phyloP scores from a whole-genome alignment of 1,140 invertebrate species.

The Holotrichia oblita region DNA sequence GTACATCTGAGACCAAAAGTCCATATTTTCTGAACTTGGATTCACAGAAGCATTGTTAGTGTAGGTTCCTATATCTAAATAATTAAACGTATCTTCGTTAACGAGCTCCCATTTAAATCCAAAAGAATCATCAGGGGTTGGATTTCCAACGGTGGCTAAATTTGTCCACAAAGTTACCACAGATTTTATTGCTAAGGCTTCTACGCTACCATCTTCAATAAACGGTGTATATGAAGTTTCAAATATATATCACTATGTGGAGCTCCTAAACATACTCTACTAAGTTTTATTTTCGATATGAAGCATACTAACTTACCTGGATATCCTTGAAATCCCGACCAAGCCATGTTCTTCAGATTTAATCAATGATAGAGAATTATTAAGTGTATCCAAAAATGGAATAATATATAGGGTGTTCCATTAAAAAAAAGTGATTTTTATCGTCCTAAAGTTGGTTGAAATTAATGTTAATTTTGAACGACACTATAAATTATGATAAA shows the following conservation, averaged over 20 bases:
- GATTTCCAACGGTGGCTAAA: slow-evolving; percentile 62
- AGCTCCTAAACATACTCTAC: not conserved
- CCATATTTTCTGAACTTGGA: not conserved
- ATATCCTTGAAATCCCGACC: not conserved
- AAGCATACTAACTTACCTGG: not conserved
- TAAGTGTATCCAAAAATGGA: too few species aligned
- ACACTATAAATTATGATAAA: too few species aligned
- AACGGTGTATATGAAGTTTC: not conserved
- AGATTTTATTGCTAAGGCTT: slow-evolving; percentile 4
- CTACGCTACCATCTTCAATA: not conserved
- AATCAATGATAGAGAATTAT: not conserved
- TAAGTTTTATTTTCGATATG: not conserved
- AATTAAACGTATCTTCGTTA: not conserved
- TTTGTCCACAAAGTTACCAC: slow-evolving; percentile 62
- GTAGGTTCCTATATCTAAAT: not conserved
- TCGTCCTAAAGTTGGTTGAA: too few species aligned
- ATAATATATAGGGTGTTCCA: too few species aligned
- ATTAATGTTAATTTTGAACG: too few species aligned
- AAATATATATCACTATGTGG: not conserved
- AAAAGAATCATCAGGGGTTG: slow-evolving; percentile 46
- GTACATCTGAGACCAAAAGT: not conserved
- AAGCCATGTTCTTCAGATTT: not conserved
- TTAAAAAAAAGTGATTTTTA: too few species aligned
- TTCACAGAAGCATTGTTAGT: not conserved
- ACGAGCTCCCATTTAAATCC: not conserved